Conservation (phyloP, 2,888 invertebrate genomes). For the Oxyteleia sp. region DNA sequence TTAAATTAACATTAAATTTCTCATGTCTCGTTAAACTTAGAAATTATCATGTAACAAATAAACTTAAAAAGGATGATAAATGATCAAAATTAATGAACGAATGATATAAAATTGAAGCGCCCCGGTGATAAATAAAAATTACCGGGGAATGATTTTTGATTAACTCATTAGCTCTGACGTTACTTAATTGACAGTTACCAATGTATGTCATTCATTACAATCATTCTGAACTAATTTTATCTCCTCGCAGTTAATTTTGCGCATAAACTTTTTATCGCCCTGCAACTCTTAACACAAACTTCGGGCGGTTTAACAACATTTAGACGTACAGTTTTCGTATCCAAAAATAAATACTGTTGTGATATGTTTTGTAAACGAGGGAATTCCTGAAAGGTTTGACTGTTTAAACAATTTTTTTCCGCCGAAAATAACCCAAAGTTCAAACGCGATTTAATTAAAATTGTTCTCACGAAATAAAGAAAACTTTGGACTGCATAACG, state of each 20-base stretch:
- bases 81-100: conserved; percentile 25
- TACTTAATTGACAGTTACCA: conserved; percentile 29
- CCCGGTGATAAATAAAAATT: conserved; percentile 9
- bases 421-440: background rate
- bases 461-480: background rate
- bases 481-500: too few species aligned
- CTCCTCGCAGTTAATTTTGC: conserved; percentile 11
- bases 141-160: conserved; percentile 16
- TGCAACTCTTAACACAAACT: background rate
- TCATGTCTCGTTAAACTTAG: too few species aligned
- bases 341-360: too few species aligned
- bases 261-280: background rate
- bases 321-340: background rate
- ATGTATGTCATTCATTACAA: conserved; percentile 24
- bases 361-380: too few species aligned
- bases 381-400: background rate
- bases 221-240: conserved; percentile 18
- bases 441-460: background rate
- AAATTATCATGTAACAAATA: too few species aligned
- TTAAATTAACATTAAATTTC: too few species aligned
- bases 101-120: conserved; percentile 10
- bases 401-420: background rate
- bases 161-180: background rate
- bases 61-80: conserved; percentile 35
- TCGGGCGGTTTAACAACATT: background rate